Evolutionary conservation across 2,797 vertebrate genomes (phyloP).

Genomic region (Tympanoctomys barrerae): DNA sequence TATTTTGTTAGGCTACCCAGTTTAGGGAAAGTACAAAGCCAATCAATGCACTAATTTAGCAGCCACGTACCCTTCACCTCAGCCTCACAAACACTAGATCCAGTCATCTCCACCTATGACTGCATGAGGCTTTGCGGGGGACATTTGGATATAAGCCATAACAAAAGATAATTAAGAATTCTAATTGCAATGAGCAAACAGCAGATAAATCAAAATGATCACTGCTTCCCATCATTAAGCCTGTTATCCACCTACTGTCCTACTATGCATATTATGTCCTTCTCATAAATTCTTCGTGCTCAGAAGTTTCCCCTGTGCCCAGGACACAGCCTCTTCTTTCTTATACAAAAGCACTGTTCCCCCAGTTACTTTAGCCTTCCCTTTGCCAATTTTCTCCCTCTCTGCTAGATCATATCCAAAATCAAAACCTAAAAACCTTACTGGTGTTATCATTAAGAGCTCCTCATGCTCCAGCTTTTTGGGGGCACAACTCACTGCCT

Average conservation of each 20-base stretch:
- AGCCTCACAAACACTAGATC: not conserved
- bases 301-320: not conserved
- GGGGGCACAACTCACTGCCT: not conserved
- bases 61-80: not conserved
- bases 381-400: not conserved
- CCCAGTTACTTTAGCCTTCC: not conserved
- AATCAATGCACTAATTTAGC: not conserved
- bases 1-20: not conserved
- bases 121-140: not conserved
- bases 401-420: not conserved
- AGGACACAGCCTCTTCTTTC: not conserved
- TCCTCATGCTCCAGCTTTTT: not conserved
- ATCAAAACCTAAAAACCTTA: not conserved
- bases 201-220: not conserved
- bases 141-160: not conserved
- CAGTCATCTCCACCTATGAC: not conserved
- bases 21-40: not conserved
- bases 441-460: not conserved
- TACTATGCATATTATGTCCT: not conserved
- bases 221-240: not conserved
- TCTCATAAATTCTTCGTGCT: not conserved
- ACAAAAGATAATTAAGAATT: not conserved
- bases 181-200: constrained; percentile 12
- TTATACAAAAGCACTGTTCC: not conserved
- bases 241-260: not conserved